Evolutionary conservation across 2,888 invertebrate species (phyloP), one percentile per base, ranked within the genome.

Genomic region (Iphiclides podalirius): DNA sequence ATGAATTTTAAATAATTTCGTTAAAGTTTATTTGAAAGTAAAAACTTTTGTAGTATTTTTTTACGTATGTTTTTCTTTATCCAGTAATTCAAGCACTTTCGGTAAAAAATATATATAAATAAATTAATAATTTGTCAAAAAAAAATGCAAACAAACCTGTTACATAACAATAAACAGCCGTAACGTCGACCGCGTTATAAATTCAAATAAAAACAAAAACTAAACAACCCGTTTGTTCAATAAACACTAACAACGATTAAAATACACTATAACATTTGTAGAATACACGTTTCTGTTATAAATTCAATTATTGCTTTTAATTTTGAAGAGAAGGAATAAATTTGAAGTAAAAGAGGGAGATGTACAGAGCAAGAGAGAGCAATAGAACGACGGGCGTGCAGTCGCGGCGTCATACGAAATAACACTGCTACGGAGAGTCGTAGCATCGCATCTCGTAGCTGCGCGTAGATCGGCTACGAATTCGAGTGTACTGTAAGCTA

Each of bases 381-480:
- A 17, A 49, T 31, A 49, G 49, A 33, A 34, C 49, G 49, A 49
- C 49, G 42, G 43, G 43, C 49, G 49, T 49, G 49, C 43, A 49
- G 34, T 43, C 49, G 49, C 49, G 49, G 38, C 49, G 49, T 49
- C 49, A 49, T 49, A 49, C 42, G 49, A 49, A 43, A 43, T 26
- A 49, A 49, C 38, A 49, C 49, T 49, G 49, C 49, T 49, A 49
- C 49, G 38, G 42, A 49, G 34, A 43, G 38, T 49, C 49, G 49
- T 49, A 43, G 49, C 49, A 40, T 40, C 47, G 47, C 39, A 49
- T 43, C 49, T 39, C 49, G 49, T 49, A 49, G 49, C 49, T 49
- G 49, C 49, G 49, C 49, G 49, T 49, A 49, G 49, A 43, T 43
- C 43, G 38, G 49, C 49, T 43, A 49, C 49, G 49, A 49, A 49